Base-by-base conservation (phyloP, 2,113 vertebrate species). In the Corydoras maculifer region DNA sequence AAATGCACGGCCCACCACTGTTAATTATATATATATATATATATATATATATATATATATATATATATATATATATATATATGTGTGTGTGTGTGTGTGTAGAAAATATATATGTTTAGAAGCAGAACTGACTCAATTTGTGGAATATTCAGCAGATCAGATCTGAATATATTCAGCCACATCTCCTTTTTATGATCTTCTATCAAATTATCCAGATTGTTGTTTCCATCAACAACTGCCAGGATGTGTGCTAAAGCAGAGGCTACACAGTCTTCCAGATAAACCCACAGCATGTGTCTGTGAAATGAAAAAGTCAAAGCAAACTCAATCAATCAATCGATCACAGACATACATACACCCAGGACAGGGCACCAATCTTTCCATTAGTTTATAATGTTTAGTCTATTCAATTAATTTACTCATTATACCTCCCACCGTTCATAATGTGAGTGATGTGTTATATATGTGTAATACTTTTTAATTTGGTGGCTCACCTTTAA, bases 221-320 rank as follows among this genome's bases (percentile, higher is more conserved):
- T 77, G 63, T 80, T 67, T 58, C 72, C 78, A 75, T 80, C 78
- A 75, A 77, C 63, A 9, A 80, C 73, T 12, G 78, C 75, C 62
- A 80, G 32, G n/a, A 80, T 75, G 50, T 80, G 78, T 32, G 78
- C 78, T 25, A 80, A 58, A 6, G 70, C 72, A 3, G 69, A 72
- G 35, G 75, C 78, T 8, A 80, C n/a, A 3, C 51, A 65, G 51
- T 77, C 78, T 61, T 80, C 78, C 61, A 80, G 57, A 68, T 80
- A 50, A 72, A 80, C 63, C 78, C 78, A 80, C 15, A 80, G 62
- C 51, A 67, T 64, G 51, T 80, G 78, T n/a, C 78, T 77, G 30
- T 32, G 51, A 75, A 62, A 6, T 1, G 9, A 12, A 15, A 43
- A 43, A 43, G 35, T 4, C 7, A 43, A 43, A 43, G 35, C 35